A percentile compares a stretch with the other conserved stretches of the same genome.
Evolutionary conservation across 2,113 vertebrate genomes (phyloP).

Genomic region (Aviceda subcristata): DNA sequence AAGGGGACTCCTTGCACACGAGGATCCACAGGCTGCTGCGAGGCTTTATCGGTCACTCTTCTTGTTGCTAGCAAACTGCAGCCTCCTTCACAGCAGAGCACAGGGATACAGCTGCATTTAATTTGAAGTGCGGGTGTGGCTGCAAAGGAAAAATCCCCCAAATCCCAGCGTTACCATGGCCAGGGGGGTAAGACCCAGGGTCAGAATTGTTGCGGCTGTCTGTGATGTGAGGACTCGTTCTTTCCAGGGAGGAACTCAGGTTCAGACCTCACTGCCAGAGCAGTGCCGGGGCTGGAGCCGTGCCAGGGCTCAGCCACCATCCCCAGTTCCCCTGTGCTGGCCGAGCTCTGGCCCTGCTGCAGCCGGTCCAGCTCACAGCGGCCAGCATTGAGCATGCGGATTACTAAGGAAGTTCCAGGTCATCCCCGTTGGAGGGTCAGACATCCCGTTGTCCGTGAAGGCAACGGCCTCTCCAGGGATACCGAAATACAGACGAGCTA

Average conservation of each 20-base stretch:
- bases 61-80: not conserved
- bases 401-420: not conserved
- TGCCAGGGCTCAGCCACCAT: not conserved
- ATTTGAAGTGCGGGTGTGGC: not conserved
- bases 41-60: not conserved
- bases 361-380: not conserved
- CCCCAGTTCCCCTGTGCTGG: not conserved
- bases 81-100: not conserved
- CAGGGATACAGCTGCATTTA: not conserved
- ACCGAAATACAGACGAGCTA: accelerated
- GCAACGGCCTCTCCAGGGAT: not conserved
- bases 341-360: not conserved
- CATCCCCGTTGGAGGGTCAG: not conserved
- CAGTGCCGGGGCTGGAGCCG: not conserved
- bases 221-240: not conserved
- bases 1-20: not conserved
- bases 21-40: not conserved
- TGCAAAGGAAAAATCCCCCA: not conserved
- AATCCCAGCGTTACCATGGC: accelerated
- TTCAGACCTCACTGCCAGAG: not conserved
- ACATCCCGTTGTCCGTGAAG: accelerated
- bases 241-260: not conserved
- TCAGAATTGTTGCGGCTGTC: not conserved
- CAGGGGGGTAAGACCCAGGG: no score
- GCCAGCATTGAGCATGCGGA: accelerated